Percentiles rank a stretch among this genome's conserved stretches.
Conservation (phyloP, 2,888 invertebrate species). For the Rutpela maculata region DNA sequence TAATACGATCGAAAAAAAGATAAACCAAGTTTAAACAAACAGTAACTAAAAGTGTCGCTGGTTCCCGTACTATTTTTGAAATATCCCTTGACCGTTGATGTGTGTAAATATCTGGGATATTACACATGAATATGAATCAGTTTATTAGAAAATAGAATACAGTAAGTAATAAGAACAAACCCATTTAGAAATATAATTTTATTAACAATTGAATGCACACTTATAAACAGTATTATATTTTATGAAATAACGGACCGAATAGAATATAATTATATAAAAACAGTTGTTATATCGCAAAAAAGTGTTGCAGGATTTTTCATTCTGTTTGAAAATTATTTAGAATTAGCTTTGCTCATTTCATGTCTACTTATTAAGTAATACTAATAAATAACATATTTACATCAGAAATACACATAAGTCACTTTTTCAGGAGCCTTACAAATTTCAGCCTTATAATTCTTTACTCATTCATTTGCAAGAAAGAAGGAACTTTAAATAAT, state of each 20-base stretch:
- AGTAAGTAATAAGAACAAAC: neutral
- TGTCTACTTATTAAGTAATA: neutral
- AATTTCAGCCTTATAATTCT: neutral
- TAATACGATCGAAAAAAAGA: too few relatives aligned
- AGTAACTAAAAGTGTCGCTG: too few relatives aligned
- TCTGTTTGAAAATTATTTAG: conserved; percentile 8
- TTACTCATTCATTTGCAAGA: neutral
- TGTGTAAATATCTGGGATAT: too few relatives aligned
- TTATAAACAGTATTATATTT: conserved; percentile 59
- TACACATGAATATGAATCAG: too few relatives aligned
- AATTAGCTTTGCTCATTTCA: conserved; percentile 5
- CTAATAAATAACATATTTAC: neutral
- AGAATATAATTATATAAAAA: conserved; percentile 56
- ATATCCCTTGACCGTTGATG: too few relatives aligned
- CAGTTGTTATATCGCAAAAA: conserved; percentile 25
- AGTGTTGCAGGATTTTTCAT: conserved; percentile 23
- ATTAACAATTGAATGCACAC: conserved; percentile 62
- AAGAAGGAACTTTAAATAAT: too few relatives aligned
- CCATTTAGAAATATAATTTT: conserved; percentile 57
- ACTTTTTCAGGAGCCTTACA: neutral
- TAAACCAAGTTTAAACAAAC: too few relatives aligned
- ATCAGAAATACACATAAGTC: neutral
- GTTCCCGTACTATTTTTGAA: too few relatives aligned
- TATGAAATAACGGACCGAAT: conserved; percentile 53
- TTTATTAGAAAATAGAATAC: too few relatives aligned